Conservation (phyloP, 2,888 invertebrate genomes). For the Catocala nupta region DNA sequence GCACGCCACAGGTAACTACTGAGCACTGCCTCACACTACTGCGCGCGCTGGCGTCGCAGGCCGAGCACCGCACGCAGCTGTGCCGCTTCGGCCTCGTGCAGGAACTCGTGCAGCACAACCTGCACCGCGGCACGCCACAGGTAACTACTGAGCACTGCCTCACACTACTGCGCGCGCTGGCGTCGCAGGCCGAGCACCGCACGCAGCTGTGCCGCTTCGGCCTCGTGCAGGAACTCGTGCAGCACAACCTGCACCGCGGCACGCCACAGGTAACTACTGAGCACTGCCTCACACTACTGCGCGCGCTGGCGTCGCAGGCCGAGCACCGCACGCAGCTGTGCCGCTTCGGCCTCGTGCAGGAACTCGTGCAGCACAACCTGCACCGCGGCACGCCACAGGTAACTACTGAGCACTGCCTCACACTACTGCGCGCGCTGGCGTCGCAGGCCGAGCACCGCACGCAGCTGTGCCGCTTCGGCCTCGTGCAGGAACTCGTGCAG, state of each 20-base stretch:
- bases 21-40: constrained; percentile 97
- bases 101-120: constrained; percentile 96
- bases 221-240: constrained; percentile 95
- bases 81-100: constrained; percentile 95
- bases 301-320: constrained; percentile 94
- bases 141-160: constrained; percentile 94
- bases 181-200: constrained; percentile 92
- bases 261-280: constrained; percentile 91
- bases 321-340: constrained; percentile 92
- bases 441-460: constrained; percentile 92
- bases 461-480: constrained; percentile 93
- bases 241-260: constrained; percentile 95
- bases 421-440: constrained; percentile 95
- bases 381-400: constrained; percentile 93
- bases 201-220: constrained; percentile 93
- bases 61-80: constrained; percentile 91
- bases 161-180: constrained; percentile 95
- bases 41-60: constrained; percentile 94
- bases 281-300: constrained; percentile 96
- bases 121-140: constrained; percentile 94
- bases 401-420: constrained; percentile 95
- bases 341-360: constrained; percentile 95
- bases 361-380: constrained; percentile 96
- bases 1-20: constrained; percentile 90
- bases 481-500: constrained; percentile 96